These are phyloP conservation scores for Nibea albiflora DNA, from an alignment of 2,113 vertebrate genomes.

Conservation along the genomic window DNA sequence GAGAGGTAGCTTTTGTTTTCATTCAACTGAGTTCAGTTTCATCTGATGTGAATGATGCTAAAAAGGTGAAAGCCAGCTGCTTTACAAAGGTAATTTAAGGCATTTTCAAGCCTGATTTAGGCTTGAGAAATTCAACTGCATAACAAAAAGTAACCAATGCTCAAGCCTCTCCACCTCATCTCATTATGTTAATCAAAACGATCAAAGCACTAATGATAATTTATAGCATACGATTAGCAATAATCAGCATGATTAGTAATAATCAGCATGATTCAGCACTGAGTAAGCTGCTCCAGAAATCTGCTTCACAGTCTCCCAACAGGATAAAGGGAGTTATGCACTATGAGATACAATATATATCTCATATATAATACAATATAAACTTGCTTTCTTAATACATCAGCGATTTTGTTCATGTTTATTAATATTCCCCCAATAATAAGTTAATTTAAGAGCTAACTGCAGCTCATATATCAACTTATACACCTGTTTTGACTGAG, in stretches of 20 bases:
- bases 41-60: background rate
- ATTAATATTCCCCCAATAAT: background rate
- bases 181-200: background rate
- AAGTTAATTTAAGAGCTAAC: background rate
- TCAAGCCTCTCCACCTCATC: background rate
- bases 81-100: background rate
- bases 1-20: too few relatives aligned
- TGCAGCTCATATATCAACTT: background rate
- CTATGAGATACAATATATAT: background rate
- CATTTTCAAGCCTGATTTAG: background rate
- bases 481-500: background rate
- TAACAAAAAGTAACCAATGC: background rate
- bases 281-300: background rate
- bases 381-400: background rate
- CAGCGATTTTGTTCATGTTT: background rate
- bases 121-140: background rate
- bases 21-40: background rate
- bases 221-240: background rate
- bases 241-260: conserved; percentile 1
- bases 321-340: background rate
- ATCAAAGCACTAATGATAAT: background rate
- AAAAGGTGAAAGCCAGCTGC: too few relatives aligned
- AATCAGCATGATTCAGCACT: conserved; percentile 16
- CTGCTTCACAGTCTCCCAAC: background rate
- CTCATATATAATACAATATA: too few relatives aligned